These are phyloP conservation scores for Coturnix japonica DNA, from an alignment of 2,113 vertebrate genomes.

Conservation along the genomic window DNA sequence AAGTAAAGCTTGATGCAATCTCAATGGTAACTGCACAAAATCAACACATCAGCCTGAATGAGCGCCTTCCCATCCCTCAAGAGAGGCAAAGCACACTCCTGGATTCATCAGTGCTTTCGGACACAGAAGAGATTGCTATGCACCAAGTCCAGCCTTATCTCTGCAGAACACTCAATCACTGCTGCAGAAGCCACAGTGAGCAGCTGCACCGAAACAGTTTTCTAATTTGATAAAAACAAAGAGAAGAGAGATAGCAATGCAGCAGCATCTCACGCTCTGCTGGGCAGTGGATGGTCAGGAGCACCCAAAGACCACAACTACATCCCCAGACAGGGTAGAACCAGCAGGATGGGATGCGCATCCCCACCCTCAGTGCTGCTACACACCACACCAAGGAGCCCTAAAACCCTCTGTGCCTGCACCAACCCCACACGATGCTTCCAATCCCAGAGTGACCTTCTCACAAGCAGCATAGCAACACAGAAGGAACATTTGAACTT, in stretches of 20 bases:
- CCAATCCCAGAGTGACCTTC: neutral
- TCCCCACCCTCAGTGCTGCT: neutral
- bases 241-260: neutral
- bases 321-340: neutral
- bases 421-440: neutral
- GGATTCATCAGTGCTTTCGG: neutral
- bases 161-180: neutral
- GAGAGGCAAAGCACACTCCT: neutral
- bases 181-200: neutral
- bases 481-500: neutral
- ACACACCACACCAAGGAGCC: neutral
- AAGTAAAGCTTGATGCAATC: neutral
- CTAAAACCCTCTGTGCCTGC: neutral
- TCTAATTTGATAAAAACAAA: neutral
- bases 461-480: rapidly evolving
- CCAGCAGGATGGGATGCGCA: neutral
- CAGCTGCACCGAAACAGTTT: neutral
- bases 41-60: neutral
- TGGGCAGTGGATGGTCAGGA: neutral
- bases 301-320: rapidly evolving
- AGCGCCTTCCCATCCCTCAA: neutral
- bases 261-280: neutral
- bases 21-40: neutral
- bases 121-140: neutral
- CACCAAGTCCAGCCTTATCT: neutral